Evolutionary conservation across 2,888 invertebrate genomes (phyloP).

Genomic region (Patella ulyssiponensis): DNA sequence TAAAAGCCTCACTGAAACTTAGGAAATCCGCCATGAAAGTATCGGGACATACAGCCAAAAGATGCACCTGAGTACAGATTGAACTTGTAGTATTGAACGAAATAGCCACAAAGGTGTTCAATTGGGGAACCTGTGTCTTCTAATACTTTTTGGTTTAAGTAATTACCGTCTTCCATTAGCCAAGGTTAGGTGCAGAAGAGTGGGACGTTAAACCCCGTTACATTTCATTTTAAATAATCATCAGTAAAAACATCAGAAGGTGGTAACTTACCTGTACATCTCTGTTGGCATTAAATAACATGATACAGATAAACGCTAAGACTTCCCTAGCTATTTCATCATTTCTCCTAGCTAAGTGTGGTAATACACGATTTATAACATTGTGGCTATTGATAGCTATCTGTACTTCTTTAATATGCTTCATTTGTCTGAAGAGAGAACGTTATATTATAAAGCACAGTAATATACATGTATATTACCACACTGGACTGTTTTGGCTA

Average conservation of each 20-base stretch:
- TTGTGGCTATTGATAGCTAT: slow-evolving; percentile 62
- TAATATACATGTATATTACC: no score
- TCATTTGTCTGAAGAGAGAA: slow-evolving; percentile 56
- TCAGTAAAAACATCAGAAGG: not conserved
- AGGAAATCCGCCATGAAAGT: no score
- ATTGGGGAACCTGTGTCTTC: not conserved
- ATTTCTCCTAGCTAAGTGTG: slow-evolving; percentile 66
- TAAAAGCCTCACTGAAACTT: no score
- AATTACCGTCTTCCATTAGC: no score
- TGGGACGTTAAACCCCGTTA: no score
- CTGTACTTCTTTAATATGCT: slow-evolving; percentile 65
- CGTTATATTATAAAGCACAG: no score
- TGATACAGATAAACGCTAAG: slow-evolving; percentile 65
- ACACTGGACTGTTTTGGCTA: no score
- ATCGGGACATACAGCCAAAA: no score
- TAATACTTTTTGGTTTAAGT: not conserved
- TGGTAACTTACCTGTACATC: slow-evolving; percentile 63
- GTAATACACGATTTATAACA: slow-evolving; percentile 66
- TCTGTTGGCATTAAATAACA: slow-evolving; percentile 71
- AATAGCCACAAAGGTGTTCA: not conserved
- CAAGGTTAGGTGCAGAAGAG: no score
- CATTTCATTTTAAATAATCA: no score
- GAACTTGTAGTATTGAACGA: not conserved
- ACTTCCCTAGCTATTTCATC: slow-evolving; percentile 68
- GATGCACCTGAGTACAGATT: no score